Base-by-base conservation (phyloP, 1,140 invertebrate species). In the Bursaphelenchus mucronatus region DNA sequence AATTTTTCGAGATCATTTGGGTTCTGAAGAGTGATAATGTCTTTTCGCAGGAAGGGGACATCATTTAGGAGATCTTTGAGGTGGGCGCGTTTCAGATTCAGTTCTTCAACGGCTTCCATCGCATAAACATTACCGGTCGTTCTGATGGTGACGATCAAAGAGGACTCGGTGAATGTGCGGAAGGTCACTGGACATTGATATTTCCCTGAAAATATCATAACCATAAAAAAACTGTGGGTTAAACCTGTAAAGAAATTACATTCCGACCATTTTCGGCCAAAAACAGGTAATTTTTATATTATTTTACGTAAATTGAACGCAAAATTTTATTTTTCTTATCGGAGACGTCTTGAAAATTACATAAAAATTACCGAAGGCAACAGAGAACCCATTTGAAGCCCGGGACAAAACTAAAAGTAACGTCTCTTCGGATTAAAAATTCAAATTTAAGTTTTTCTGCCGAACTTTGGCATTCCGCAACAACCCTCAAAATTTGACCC, bases 111-210 rank as follows among this genome's bases (percentile, higher is more conserved):
- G 47, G 95, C 94, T 87, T 98, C 94, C 84, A 89, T 88, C 0
- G 89, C 91, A 83, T 89, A 98, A 0, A 98, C 93, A 88, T 99
- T 97, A 52, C 95, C 95, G 51, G 91, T 96, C 7, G 87, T 88
- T 67, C 86, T 87, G 66, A 97, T 88, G 3, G 90, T 90, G 41
- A 95, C 91, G 82, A 99, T 94, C 74, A 97, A 89, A 30, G 91
- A 90, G 81, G 92, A 90, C 77, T 94, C 91, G n/a, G 90, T 94
- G 73, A 98, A 95, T 0, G 87, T 84, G 83, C 95, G 96, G 79
- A 90, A 97, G 46, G 97, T 85, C 7, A 97, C 92, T 8, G 94
- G 94, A 78, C 94, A 98, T 74, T 95, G 92, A 82, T 89, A 93
- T 74, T 90, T 84, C 8, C 76, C 83, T 84, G 65, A 17, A 78